These are phyloP conservation scores for Anticlea derivata DNA, from an alignment of 2,888 invertebrate species.

Conservation along the genomic window DNA sequence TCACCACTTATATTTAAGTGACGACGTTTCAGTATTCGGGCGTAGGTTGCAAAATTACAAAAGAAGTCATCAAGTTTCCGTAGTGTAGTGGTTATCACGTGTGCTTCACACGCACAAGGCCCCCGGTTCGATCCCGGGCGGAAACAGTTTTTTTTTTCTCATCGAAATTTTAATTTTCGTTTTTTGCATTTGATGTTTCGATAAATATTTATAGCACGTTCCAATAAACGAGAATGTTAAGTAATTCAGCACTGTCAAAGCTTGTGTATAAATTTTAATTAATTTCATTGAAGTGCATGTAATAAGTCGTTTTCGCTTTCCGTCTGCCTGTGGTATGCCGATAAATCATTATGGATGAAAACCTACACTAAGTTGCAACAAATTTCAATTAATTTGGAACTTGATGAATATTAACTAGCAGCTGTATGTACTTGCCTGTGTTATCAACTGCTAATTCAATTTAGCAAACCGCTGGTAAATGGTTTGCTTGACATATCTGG, in stretches of 20 bases:
- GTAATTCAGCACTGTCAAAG: neutral
- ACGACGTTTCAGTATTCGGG: too few relatives aligned
- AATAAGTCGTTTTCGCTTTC: conserved; percentile 22
- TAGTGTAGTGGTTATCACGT: conserved; percentile 92
- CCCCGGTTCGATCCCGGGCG: conserved; percentile 89
- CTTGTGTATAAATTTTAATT: neutral
- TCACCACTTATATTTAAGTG: too few relatives aligned
- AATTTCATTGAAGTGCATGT: conserved; percentile 21
- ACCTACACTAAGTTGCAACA: neutral
- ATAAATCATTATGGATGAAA: conserved; percentile 32
- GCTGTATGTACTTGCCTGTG: neutral
- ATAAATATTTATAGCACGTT: too few relatives aligned
- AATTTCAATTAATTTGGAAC: conserved; percentile 14
- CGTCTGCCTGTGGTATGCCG: neutral
- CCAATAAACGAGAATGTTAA: too few relatives aligned
- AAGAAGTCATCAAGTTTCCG: conserved; percentile 75
- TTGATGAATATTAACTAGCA: conserved; percentile 10
- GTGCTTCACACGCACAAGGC: conserved; percentile 91
- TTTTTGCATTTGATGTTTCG: too few relatives aligned
- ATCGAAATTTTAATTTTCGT: too few relatives aligned
- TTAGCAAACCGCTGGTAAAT: conserved; percentile 1
- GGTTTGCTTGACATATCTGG: neutral
- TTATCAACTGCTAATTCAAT: conserved; percentile 3
- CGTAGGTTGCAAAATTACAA: too few relatives aligned
- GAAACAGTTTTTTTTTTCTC: conserved; percentile 68